Percentiles rank a stretch among this genome's conserved stretches.
Conservation (phyloP, 2,113 vertebrate species). For the Osmerus mordax region DNA sequence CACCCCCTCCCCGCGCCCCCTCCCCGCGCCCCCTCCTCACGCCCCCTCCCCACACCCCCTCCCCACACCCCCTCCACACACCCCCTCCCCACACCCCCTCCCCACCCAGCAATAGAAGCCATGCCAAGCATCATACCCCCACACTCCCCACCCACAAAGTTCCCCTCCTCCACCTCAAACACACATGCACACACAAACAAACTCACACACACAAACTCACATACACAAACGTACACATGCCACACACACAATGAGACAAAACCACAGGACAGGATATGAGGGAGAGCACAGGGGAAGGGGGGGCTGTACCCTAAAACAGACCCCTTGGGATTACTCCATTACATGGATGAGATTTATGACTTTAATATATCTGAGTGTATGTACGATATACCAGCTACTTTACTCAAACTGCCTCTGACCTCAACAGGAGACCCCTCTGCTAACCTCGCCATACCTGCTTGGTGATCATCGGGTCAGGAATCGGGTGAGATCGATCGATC, state of each 20-base stretch:
- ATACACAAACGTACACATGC: not conserved
- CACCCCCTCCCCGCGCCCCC: not conserved
- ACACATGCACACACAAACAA: not conserved
- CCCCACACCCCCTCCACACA: too few species aligned
- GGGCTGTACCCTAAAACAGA: not conserved
- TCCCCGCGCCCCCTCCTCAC: too few species aligned
- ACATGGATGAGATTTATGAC: constrained; percentile 1
- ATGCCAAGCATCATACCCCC: constrained; percentile 4
- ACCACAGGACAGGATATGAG: too few species aligned
- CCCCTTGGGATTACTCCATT: not conserved
- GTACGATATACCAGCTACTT: not conserved
- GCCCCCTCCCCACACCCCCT: too few species aligned
- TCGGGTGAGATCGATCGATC: too few species aligned
- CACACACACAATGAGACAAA: too few species aligned
- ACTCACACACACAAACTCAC: not conserved
- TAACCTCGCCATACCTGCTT: too few species aligned
- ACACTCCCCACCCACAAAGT: not conserved
- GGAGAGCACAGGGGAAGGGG: not conserved
- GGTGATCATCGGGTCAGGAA: too few species aligned
- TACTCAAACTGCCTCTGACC: not conserved
- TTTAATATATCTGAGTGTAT: not conserved
- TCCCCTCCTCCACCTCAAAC: not conserved
- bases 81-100: not conserved
- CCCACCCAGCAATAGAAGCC: constrained; percentile 12
- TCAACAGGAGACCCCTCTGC: too few species aligned